These are phyloP conservation scores for Merodon equestris DNA, from an alignment of 2,888 invertebrate genomes.

Conservation along the genomic window DNA sequence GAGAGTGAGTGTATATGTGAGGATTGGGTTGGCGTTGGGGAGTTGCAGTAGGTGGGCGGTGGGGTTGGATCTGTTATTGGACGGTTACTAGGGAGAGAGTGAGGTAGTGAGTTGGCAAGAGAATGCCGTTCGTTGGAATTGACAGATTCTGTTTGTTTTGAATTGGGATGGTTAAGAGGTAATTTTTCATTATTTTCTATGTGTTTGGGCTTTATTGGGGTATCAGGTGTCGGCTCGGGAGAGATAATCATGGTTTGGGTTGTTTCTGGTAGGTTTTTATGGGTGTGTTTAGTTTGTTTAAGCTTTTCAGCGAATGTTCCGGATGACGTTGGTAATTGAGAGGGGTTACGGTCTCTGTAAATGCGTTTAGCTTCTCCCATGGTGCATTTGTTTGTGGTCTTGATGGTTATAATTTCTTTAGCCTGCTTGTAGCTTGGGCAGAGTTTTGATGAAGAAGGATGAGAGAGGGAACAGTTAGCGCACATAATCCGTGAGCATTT, in stretches of 20 bases:
- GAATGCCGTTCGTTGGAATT: conserved; percentile 2
- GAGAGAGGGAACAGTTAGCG: not conserved
- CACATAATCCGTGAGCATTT: too few species aligned
- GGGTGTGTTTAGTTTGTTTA: not conserved
- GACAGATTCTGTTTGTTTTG: conserved; percentile 2
- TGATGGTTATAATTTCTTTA: not conserved
- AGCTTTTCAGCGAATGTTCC: not conserved
- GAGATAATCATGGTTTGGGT: not conserved
- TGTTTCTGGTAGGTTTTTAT: not conserved
- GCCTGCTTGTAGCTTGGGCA: not conserved
- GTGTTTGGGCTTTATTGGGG: too few species aligned
- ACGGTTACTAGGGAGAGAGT: not conserved
- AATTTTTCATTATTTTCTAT: not conserved
- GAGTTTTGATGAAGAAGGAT: not conserved
- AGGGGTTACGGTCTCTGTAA: not conserved
- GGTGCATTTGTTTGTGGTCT: not conserved
- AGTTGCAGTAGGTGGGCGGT: too few species aligned
- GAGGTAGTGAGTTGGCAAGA: conserved; percentile 5
- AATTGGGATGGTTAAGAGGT: not conserved
- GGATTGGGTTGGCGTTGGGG: too few species aligned
- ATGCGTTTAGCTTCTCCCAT: conserved; percentile 1
- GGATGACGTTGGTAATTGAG: not conserved
- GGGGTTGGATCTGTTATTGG: not conserved
- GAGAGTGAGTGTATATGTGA: too few species aligned
- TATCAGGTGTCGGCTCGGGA: not conserved